Percentiles rank a stretch among this genome's conserved stretches.
Evolutionary conservation across 2,797 vertebrate genomes (phyloP).

Genomic region (Pampus argenteus): DNA sequence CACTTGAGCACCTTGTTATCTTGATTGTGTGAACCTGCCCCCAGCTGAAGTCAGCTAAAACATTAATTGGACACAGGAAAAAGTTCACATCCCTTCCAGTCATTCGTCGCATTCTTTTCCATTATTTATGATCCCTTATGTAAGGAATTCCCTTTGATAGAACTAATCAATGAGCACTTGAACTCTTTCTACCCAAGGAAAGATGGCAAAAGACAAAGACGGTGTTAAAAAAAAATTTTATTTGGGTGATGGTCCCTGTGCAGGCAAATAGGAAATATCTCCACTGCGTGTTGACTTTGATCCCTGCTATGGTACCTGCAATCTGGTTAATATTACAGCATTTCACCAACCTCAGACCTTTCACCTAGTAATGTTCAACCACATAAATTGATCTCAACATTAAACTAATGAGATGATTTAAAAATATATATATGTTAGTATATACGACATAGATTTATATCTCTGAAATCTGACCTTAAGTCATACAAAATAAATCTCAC

Average conservation of each 20-base stretch:
- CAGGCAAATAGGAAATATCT: slow-evolving; percentile 18
- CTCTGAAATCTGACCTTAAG: slow-evolving; percentile 17
- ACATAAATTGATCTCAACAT: slow-evolving; percentile 27
- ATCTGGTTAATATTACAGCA: slow-evolving; percentile 15
- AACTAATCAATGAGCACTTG: slow-evolving; percentile 77
- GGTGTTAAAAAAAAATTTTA: slow-evolving; percentile 27
- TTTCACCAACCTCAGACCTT: too few species aligned
- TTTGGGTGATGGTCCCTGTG: slow-evolving; percentile 15
- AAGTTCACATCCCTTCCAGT: slow-evolving; percentile 82
- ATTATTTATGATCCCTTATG: slow-evolving; percentile 84
- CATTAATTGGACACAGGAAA: slow-evolving; percentile 85
- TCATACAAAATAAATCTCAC: slow-evolving; percentile 33
- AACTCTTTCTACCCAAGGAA: slow-evolving; percentile 65
- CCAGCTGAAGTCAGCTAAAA: slow-evolving; percentile 85
- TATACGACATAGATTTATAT: background rate
- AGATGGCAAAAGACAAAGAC: slow-evolving; percentile 42
- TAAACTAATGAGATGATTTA: slow-evolving; percentile 21
- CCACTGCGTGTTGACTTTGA: slow-evolving; percentile 36
- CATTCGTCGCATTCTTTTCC: slow-evolving; percentile 76
- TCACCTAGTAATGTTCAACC: slow-evolving; percentile 3
- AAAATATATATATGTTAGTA: background rate
- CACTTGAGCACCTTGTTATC: slow-evolving; percentile 81
- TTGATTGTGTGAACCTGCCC: slow-evolving; percentile 75
- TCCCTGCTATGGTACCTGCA: slow-evolving; percentile 22
- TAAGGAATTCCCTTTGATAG: slow-evolving; percentile 84